Percentiles rank a stretch among this genome's conserved stretches.
These are phyloP conservation scores for Holothuria glaberrima DNA, from an alignment of 35 echinoderm and acorn worm genomes.

Conservation along the genomic window DNA sequence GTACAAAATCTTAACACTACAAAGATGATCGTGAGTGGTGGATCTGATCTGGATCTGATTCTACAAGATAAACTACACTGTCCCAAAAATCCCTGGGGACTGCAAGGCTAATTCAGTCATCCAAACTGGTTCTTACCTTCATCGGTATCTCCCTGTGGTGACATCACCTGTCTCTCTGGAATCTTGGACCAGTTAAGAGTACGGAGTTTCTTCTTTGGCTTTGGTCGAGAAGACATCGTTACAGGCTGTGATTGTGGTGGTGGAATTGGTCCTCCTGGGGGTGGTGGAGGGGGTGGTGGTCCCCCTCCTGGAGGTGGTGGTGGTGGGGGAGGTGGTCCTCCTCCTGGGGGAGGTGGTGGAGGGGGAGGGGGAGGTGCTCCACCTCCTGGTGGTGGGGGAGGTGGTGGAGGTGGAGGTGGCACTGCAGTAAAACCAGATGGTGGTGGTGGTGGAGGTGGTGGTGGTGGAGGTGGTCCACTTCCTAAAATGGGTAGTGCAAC, in stretches of 20 bases:
- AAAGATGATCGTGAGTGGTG: no score
- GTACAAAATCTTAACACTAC: no score
- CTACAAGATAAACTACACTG: no score
- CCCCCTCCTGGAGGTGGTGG: slow-evolving; percentile 60
- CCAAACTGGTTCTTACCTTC: no score
- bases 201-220: slow-evolving; percentile 81
- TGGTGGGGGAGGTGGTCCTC: slow-evolving; percentile 62
- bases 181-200: slow-evolving; percentile 93
- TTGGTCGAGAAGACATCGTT: slow-evolving; percentile 58
- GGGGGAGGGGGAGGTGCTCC: slow-evolving; percentile 12
- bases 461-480: not conserved
- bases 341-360: slow-evolving; percentile 54
- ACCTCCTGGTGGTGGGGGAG: slow-evolving; percentile 21
- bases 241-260: slow-evolving; percentile 18
- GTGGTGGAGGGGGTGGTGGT: slow-evolving; percentile 68
- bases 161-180: slow-evolving; percentile 77
- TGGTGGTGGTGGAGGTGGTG: not conserved
- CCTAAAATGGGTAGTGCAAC: no score
- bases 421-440: slow-evolving; percentile 22
- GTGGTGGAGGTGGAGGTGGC: not conserved
- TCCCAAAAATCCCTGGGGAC: no score
- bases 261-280: slow-evolving; percentile 32
- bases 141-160: slow-evolving; percentile 4
- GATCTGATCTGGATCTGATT: no score
- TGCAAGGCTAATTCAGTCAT: no score